phyloP scores from a whole-genome alignment of 37 sponge, comb jelly and placozoan genomes.

The Aphrocallistes beatrix region DNA sequence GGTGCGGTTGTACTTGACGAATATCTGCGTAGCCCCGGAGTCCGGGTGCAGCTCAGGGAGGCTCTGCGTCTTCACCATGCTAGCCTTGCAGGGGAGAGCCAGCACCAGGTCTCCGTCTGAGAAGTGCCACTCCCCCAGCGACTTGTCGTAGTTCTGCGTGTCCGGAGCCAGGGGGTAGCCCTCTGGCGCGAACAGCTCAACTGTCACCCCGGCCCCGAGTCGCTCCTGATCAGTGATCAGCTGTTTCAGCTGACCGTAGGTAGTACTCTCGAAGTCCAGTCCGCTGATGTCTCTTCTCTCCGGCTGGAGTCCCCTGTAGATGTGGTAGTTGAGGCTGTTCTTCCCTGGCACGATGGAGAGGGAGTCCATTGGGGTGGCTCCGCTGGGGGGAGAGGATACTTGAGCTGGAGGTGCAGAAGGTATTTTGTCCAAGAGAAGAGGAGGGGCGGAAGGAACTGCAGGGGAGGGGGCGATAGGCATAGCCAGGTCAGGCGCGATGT shows the following conservation, averaged over 20 bases:
- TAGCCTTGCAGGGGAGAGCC: conserved; percentile 5
- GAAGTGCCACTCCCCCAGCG: conserved; percentile 24
- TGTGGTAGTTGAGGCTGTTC: conserved; percentile 6
- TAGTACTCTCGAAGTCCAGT: not conserved
- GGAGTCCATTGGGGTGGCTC: not conserved
- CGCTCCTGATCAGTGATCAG: conserved; percentile 50
- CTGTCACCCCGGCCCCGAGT: conserved; percentile 28
- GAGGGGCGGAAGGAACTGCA: not conserved
- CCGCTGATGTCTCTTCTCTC: not conserved
- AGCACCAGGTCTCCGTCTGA: conserved; percentile 15
- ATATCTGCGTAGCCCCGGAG: conserved; percentile 20
- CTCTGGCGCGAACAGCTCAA: conserved; percentile 22
- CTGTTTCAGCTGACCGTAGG: conserved; percentile 6
- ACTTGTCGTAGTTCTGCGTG: not conserved
- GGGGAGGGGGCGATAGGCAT: not conserved
- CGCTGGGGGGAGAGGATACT: not conserved
- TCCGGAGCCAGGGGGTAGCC: conserved; percentile 19
- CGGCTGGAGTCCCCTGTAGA: not conserved
- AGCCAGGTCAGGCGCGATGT: not conserved
- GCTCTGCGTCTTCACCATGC: not conserved
- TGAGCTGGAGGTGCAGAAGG: not conserved
- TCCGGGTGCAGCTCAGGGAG: conserved; percentile 4
- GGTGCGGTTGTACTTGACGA: conserved; percentile 2
- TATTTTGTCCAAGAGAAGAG: not conserved
- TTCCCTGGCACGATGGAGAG: not conserved